phyloP scores from a whole-genome alignment of 2,888 invertebrate species.

The Conops quadrifasciatus region DNA sequence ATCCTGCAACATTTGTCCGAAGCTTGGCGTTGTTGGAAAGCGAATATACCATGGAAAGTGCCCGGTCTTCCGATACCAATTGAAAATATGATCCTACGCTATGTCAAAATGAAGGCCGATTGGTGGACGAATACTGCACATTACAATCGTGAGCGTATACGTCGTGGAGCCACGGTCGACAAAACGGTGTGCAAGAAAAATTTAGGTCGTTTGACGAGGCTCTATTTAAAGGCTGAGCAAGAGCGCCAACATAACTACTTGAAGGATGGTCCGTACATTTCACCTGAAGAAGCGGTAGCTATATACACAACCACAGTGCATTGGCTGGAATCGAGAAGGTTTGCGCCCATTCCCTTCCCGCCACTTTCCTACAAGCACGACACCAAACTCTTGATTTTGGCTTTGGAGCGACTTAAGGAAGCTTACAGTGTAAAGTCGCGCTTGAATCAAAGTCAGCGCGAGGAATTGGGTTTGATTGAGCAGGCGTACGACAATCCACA shows the following conservation, averaged over 20 bases:
- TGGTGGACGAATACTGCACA: slow-evolving; percentile 99
- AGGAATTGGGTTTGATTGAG: slow-evolving; percentile 97
- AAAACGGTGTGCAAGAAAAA: slow-evolving; percentile 99
- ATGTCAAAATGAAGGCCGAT: slow-evolving; percentile 99
- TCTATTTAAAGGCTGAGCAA: slow-evolving; percentile 98
- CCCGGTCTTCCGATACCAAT: slow-evolving; percentile 99
- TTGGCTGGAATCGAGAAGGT: slow-evolving; percentile 97
- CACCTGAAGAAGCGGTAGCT: slow-evolving; percentile 99
- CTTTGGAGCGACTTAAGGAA: slow-evolving; percentile 94
- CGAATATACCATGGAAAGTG: slow-evolving; percentile 99
- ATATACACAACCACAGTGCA: slow-evolving; percentile 99
- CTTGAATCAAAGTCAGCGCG: slow-evolving; percentile 97
- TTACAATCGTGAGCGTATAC: slow-evolving; percentile 97
- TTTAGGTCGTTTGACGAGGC: slow-evolving; percentile 93
- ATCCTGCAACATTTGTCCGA: slow-evolving; percentile 99
- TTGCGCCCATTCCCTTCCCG: slow-evolving; percentile 99
- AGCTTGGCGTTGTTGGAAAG: slow-evolving; percentile 99
- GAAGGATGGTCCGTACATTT: slow-evolving; percentile 99
- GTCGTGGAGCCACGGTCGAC: slow-evolving; percentile 99
- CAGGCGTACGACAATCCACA: slow-evolving; percentile 99
- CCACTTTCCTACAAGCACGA: slow-evolving; percentile 99
- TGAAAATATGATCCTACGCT: slow-evolving; percentile 99
- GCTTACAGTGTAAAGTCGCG: slow-evolving; percentile 98
- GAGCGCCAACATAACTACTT: slow-evolving; percentile 99
- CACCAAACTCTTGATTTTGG: slow-evolving; percentile 96